Conservation (phyloP, 53 echinoderm and acorn worm genomes). For the Henricia sp. region DNA sequence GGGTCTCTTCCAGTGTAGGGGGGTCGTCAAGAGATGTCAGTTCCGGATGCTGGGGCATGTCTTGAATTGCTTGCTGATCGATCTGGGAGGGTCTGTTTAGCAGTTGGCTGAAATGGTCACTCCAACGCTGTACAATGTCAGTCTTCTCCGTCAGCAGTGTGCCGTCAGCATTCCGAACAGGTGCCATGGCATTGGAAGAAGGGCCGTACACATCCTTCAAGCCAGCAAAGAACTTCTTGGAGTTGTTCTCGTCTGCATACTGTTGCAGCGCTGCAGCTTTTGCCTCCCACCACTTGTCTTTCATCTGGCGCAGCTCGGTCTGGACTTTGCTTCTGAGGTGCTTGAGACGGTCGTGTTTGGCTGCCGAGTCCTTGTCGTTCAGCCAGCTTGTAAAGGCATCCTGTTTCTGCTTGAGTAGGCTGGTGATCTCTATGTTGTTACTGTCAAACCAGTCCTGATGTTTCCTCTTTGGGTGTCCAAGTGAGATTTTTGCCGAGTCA, state of each 20-base stretch:
- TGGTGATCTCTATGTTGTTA: constrained; percentile 6
- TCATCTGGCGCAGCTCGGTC: constrained; percentile 12
- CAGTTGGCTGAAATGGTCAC: constrained; percentile 14
- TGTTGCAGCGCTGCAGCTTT: constrained; percentile 14
- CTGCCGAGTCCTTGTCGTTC: constrained; percentile 1
- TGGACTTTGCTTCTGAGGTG: constrained; percentile 24
- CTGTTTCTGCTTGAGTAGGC: constrained; percentile 34
- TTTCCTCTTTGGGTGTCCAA: constrained; percentile 20
- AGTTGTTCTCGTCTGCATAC: constrained; percentile 1
- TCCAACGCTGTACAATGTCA: constrained; percentile 10
- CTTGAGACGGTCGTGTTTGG: constrained; percentile 10
- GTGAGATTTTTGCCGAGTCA: not conserved
- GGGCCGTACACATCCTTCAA: constrained; percentile 9
- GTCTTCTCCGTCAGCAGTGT: not conserved
- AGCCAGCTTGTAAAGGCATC: constrained; percentile 9
- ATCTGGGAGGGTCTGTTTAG: constrained; percentile 12
- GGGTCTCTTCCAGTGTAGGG: not conserved
- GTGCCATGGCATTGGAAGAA: constrained; percentile 16
- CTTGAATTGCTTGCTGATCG: not conserved
- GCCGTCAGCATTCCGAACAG: constrained; percentile 16
- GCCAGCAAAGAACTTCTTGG: constrained; percentile 23
- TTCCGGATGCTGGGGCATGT: not conserved
- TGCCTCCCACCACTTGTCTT: constrained; percentile 26
- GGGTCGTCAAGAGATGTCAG: constrained; percentile 13
- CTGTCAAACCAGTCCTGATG: constrained; percentile 42